These are phyloP conservation scores for Nettapus auritus DNA, from an alignment of 2,113 vertebrate genomes.

Conservation along the genomic window DNA sequence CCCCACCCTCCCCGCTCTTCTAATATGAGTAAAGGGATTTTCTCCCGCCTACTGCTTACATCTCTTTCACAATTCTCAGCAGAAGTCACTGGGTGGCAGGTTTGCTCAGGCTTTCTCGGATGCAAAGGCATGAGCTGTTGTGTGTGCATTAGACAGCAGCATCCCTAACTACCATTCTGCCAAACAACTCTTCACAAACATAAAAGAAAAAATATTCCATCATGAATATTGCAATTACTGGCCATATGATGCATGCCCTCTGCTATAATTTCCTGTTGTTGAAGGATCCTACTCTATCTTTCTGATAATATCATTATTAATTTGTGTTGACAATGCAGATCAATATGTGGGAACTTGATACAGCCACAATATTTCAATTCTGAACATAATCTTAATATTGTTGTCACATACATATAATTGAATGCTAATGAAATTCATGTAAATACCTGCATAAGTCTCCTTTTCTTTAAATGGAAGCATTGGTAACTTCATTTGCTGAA, in stretches of 20 bases:
- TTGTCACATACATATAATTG: neutral
- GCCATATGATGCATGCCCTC: neutral
- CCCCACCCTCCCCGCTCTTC: neutral
- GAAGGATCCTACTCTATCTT: neutral
- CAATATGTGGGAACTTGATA: neutral
- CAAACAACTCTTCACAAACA: neutral
- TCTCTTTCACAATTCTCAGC: constrained; percentile 10
- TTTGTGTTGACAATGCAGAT: neutral
- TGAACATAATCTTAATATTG: neutral
- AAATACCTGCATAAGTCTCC: neutral
- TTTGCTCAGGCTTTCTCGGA: constrained; percentile 38
- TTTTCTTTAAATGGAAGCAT: neutral
- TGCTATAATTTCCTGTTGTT: neutral
- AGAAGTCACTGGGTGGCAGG: constrained; percentile 57
- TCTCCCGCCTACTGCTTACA: neutral
- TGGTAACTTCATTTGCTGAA: neutral
- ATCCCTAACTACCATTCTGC: neutral
- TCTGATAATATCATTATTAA: neutral
- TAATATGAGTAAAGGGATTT: neutral
- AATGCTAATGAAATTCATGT: neutral
- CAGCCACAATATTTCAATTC: neutral
- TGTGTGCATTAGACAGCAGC: neutral
- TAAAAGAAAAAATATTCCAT: neutral
- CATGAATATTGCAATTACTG: neutral
- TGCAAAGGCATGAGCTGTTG: neutral